Base-by-base conservation (phyloP, 2,113 vertebrate species). In the Mungos mungo region DNA sequence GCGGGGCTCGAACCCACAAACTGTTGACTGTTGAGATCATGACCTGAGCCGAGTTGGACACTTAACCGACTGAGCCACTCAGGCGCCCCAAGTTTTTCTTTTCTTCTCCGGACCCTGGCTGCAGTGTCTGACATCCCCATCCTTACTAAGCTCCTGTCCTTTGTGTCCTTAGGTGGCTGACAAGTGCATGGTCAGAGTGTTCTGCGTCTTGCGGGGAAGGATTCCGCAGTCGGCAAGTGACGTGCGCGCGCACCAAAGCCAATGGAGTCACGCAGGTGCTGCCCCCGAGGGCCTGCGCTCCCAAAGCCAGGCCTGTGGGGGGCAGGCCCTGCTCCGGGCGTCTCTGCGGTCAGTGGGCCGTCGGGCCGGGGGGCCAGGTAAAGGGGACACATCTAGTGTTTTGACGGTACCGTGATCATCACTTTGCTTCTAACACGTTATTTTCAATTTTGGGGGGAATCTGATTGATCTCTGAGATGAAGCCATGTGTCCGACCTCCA, bases 141-240 rank as follows among this genome's bases (percentile, higher is more conserved):
- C 63, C 63, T 93, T 6, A 41, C 92, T 93, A 29, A 97, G 35
- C 66, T 4, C 19, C 71, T 54, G 9, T 81, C 41, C 96, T 21
- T 96, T 93, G 35, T 0, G 23, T 31, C 27, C 33, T 52, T 47
- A 99, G 99, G 92, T 99, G 99, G 99, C 90, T 96, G 0, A 98
- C 98, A 0, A 98, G 98, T 0, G 79, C 98, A 0, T 99, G 99
- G 99, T 99, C 99, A 0, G 98, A 98, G 82, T 99, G 99, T 96
- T 99, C 99, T 3, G 98, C 93, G 1, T 97, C 99, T 0, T 99
- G 99, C 25, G 99, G 99, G 1, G 35, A 68, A 0, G 99, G 99
- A 10, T 98, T 99, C 97, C 98, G 91, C n/a, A 98, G 98, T 0
- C 98, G 99, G 2, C 98, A 98, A 90, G 98, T 99, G 31, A 97